Evolutionary conservation across 2,797 vertebrate genomes (phyloP).

Genomic region (Valencia hispanica): DNA sequence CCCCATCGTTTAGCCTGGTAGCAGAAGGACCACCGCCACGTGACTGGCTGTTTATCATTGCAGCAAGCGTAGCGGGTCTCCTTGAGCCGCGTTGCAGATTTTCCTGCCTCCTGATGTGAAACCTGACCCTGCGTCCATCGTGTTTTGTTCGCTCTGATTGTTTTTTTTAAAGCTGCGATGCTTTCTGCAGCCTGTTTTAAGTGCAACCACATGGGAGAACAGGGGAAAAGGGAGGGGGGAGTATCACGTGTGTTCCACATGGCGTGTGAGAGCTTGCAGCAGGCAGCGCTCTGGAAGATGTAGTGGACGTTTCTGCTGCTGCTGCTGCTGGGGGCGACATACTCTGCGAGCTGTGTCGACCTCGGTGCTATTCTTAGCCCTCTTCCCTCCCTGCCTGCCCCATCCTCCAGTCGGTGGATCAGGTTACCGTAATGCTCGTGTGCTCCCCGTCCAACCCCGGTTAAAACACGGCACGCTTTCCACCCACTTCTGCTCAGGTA

Average conservation of each 20-base stretch:
- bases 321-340: conserved; percentile 28
- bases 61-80: conserved; percentile 58
- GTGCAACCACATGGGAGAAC: conserved; percentile 48
- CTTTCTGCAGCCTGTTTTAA: conserved; percentile 17
- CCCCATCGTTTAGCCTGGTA: conserved; percentile 74
- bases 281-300: conserved; percentile 47
- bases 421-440: conserved; percentile 68
- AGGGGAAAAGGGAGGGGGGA: background rate
- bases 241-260: conserved; percentile 57
- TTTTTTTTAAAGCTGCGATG: background rate
- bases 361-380: conserved; percentile 75
- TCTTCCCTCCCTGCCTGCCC: conserved; percentile 64
- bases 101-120: conserved; percentile 24
- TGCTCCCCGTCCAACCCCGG: conserved; percentile 47
- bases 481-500: background rate
- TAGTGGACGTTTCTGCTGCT: conserved; percentile 39
- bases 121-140: background rate
- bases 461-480: conserved; percentile 16
- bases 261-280: conserved; percentile 49
- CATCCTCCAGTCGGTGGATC: conserved; percentile 76
- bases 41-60: conserved; percentile 73
- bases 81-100: conserved; percentile 27
- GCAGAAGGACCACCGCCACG: conserved; percentile 61
- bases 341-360: conserved; percentile 59
- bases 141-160: background rate